Base-by-base conservation (phyloP, 2,888 invertebrate genomes). In the Xestobium rufovillosum region DNA sequence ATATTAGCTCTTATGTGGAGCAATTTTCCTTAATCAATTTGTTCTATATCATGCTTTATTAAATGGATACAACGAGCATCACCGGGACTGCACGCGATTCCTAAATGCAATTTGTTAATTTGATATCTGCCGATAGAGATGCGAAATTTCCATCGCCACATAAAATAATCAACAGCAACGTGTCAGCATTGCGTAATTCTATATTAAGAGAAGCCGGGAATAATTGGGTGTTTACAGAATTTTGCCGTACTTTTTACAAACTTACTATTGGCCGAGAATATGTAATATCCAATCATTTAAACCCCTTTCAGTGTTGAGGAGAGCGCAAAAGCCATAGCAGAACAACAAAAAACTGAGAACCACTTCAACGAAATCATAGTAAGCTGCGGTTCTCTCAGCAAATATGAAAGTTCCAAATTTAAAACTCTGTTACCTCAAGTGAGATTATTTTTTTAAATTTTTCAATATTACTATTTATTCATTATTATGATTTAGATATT, bases 361-460 rank as follows among this genome's bases (percentile, higher is more conserved):
- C 61, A 66, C 42, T 66, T 68, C 43, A 57, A 56, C 16, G 67
- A 68, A 50, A 64, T 68, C 23, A 66, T 68, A 34, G 63, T 61
- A 29, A 69, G 69, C 45, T 66, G 66, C 48, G 53, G 58, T 41
- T 69, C 68, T 3, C 50, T 68, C 9, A 67, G 65, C 45, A 51
- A 53, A 28, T 68, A 66, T 49, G 67, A 68, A 39, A 59, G 59
- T 28, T 60, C 53, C 38, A 54, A 55, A 16, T 53, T 64, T 11
- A 66, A 62, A 51, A 65, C 61, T 19, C 55, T 69, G 23, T 45
- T 64, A 36, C 70, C 70, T 28, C 71, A 71, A 57, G 69, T 69
- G 51, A 54, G 54, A 49, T 36, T 8, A 14, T 31, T 19, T 25
- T 11, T 39, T n/a, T 33, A 9, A 32, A 14, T 14, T n/a, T n/a